A percentile compares a stretch with the other conserved stretches of the same genome.
phyloP scores from a whole-genome alignment of 2,888 invertebrate genomes.

The Anorthoa munda region DNA sequence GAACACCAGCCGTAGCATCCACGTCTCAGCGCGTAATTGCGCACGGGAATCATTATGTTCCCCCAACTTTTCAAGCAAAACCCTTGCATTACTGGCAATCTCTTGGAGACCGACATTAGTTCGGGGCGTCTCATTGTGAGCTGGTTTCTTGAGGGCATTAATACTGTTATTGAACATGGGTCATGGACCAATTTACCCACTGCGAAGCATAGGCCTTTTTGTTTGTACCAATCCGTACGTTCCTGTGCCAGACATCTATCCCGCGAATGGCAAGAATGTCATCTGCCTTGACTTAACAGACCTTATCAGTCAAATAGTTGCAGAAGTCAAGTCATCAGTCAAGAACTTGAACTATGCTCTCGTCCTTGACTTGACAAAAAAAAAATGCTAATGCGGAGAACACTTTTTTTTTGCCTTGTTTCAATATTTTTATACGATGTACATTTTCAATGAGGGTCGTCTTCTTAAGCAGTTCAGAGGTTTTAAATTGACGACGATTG shows the following conservation, averaged over 20 bases:
- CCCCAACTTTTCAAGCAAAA: background rate
- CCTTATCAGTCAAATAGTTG: background rate
- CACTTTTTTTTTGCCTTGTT: too few species aligned
- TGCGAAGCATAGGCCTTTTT: too few species aligned
- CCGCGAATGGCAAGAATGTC: background rate
- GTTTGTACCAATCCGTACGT: too few species aligned
- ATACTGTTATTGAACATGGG: background rate
- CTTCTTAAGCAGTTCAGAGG: too few species aligned
- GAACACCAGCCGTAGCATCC: too few species aligned
- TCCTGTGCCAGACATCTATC: too few species aligned
- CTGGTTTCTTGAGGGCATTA: background rate
- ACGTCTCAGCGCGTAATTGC: too few species aligned
- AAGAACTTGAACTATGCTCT: background rate
- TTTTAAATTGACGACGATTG: too few species aligned
- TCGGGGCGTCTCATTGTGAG: background rate
- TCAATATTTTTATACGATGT: too few species aligned
- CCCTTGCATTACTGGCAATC: background rate
- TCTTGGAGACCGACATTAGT: background rate
- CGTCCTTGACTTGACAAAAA: background rate
- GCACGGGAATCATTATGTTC: background rate
- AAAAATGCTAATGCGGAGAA: background rate
- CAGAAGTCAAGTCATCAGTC: too few species aligned
- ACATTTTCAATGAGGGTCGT: background rate
- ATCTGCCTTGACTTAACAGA: background rate
- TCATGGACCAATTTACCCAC: background rate